Base-by-base conservation (phyloP, 2,888 invertebrate species). In the Cheilosia vulpina region DNA sequence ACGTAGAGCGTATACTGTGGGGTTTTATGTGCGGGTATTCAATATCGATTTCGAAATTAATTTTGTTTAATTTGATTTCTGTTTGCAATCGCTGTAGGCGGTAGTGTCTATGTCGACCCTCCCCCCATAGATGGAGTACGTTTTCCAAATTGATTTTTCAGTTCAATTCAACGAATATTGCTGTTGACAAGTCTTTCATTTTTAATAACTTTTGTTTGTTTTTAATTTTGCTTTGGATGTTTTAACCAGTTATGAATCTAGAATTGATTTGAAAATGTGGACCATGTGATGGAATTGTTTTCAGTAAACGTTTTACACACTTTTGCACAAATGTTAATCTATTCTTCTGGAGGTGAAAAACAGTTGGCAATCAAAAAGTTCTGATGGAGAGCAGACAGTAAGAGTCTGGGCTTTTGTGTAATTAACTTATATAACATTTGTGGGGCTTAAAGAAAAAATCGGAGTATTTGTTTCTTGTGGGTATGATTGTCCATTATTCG, bases 11-110 rank as follows among this genome's bases (percentile, higher is more conserved):
- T 21, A 31, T n/a, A 34, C 13, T 31, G 47, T 53, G 55, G 34
- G 4, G 6, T 27, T 27, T 34, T 31, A 13, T 17, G 52, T 76
- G 45, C 31, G 50, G 58, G 24, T 2, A 31, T 31, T 31, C 13
- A 11, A n/a, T 75, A 65, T 84, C 63, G 68, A 69, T 79, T 79
- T 60, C 62, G 62, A 57, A 63, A 69, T 83, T 73, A 73, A 79
- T 63, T 83, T 63, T 73, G 63, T 79, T 79, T 75, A 75, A 75
- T 79, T 79, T 84, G 68, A 73, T 79, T 84, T 75, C 31, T 73
- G 50, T 84, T 84, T 79, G 72, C 72, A 45, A 72, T 72, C 72
- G 73, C 53, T 75, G 65, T 63, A 17, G 52, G 68, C 52, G 68
- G 52, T 13, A 45, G 62, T 45, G 0, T 5, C 6, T 1, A 11